phyloP scores from a whole-genome alignment of 2,113 vertebrate genomes.

The Semicossyphus pulcher region DNA sequence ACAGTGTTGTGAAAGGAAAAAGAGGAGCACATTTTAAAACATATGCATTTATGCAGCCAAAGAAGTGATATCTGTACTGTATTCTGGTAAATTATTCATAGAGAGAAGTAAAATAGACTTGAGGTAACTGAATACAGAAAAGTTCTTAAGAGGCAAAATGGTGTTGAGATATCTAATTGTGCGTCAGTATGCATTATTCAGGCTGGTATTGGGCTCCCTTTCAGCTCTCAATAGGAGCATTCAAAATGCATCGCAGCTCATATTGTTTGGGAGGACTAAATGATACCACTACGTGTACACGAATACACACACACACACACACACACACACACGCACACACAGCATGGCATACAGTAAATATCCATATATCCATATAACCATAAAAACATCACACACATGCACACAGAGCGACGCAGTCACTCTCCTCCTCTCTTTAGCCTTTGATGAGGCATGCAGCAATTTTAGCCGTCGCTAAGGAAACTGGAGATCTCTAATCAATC shows the following conservation, averaged over 20 bases:
- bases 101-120: conserved; percentile 31
- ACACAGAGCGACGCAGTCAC: conserved; percentile 6
- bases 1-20: not conserved
- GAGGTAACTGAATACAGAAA: conserved; percentile 71
- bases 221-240: conserved; percentile 64
- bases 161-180: conserved; percentile 77
- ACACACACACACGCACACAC: not conserved
- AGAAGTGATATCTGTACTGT: conserved; percentile 24
- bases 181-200: conserved; percentile 75
- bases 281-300: conserved; percentile 8
- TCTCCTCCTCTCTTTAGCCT: conserved; percentile 40
- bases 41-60: not conserved
- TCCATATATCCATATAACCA: not conserved
- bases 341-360: not conserved
- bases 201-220: conserved; percentile 57
- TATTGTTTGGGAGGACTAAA: conserved; percentile 51
- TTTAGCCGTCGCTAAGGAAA: conserved; percentile 72
- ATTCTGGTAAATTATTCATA: conserved; percentile 64
- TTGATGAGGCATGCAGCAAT: conserved; percentile 75
- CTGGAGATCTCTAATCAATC: conserved; percentile 74
- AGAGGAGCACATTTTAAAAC: not conserved
- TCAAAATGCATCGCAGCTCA: conserved; percentile 58
- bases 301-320: not conserved
- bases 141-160: conserved; percentile 57
- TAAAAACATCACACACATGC: not conserved